Evolutionary conservation across 2,113 vertebrate species (phyloP).

Genomic region (Phaethornis superciliosus): DNA sequence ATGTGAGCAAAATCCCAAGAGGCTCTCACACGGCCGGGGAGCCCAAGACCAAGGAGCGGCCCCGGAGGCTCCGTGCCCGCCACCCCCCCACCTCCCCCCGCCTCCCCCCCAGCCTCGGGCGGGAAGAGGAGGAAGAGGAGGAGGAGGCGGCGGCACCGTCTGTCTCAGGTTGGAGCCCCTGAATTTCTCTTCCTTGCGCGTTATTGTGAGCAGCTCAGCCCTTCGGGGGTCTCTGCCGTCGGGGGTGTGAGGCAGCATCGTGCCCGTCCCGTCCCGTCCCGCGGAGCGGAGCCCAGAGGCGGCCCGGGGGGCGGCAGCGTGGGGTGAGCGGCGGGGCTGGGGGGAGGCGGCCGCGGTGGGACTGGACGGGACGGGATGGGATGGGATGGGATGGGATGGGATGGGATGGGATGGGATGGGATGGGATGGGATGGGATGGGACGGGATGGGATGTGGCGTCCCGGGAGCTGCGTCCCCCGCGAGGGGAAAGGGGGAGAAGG

Average conservation of each 20-base stretch:
- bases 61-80: not conserved
- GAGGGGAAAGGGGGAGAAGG: too few species aligned
- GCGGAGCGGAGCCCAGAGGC: not conserved
- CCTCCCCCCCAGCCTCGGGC: not conserved
- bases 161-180: not conserved
- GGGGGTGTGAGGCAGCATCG: not conserved
- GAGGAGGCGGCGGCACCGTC: not conserved
- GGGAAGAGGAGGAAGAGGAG: not conserved
- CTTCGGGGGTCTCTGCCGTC: not conserved
- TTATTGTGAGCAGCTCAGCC: not conserved
- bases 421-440: too few species aligned
- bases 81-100: too few species aligned
- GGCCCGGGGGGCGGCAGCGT: not conserved
- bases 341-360: not conserved
- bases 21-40: not conserved
- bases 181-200: not conserved
- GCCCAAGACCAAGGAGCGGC: not conserved
- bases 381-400: too few species aligned
- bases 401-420: too few species aligned
- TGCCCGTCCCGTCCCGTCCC: not conserved
- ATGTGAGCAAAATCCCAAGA: not conserved
- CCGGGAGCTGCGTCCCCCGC: not conserved
- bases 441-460: too few species aligned
- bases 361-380: too few species aligned
- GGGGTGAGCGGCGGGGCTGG: not conserved